phyloP scores from a whole-genome alignment of 2,797 vertebrate genomes.

The Clamator glandarius region DNA sequence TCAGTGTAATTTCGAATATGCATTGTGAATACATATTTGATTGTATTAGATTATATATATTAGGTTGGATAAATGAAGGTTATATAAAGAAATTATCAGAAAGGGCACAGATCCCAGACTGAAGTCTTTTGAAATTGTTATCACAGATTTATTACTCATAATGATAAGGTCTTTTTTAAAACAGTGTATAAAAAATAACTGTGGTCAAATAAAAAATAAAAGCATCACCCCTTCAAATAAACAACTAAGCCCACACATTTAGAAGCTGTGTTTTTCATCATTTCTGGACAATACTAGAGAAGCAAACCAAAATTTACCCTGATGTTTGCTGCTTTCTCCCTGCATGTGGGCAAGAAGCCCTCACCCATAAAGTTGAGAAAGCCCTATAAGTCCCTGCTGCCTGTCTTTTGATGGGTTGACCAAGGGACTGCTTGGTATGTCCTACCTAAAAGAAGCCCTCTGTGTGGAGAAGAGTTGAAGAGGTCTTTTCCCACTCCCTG shows the following conservation, averaged over 20 bases:
- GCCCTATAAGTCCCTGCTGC: not conserved
- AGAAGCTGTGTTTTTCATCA: not conserved
- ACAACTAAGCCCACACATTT: constrained; percentile 4
- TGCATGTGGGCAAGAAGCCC: not conserved
- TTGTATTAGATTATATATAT: not conserved
- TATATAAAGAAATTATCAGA: not conserved
- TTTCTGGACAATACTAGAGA: not conserved
- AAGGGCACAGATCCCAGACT: not conserved
- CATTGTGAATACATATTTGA: not conserved
- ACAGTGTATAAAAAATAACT: not conserved
- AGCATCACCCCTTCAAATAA: constrained; percentile 9
- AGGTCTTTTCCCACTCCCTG: not conserved
- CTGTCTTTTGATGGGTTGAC: not conserved
- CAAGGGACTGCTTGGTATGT: not conserved
- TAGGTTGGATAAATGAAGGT: not conserved
- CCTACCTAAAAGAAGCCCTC: not conserved
- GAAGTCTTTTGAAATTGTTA: not conserved
- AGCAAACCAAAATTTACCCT: constrained; percentile 8
- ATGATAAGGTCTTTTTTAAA: not conserved
- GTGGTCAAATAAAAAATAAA: not conserved
- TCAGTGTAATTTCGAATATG: not conserved
- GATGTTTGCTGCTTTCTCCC: not conserved
- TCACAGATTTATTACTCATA: not conserved
- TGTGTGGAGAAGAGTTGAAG: not conserved
- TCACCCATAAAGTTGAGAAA: not conserved